phyloP scores from a whole-genome alignment of 2,113 vertebrate genomes.

The Hyla sarda region DNA sequence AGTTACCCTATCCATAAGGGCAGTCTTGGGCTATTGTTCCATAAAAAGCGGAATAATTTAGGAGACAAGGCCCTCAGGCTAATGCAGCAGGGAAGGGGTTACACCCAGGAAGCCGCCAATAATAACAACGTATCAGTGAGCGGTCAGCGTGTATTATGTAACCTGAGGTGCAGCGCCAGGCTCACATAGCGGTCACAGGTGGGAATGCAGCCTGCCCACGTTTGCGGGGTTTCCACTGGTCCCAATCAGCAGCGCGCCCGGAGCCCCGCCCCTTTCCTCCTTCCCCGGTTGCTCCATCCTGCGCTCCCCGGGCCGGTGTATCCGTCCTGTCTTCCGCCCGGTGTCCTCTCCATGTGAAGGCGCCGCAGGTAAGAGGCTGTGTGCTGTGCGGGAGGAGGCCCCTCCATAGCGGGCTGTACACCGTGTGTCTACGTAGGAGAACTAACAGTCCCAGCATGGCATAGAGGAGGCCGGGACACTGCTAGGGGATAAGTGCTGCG shows the following conservation, averaged over 20 bases:
- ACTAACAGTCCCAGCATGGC: not conserved
- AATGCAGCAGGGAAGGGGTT: no score
- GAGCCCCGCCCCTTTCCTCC: slow-evolving; percentile 21
- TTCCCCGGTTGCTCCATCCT: not conserved
- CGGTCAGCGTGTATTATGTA: no score
- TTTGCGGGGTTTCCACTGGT: not conserved
- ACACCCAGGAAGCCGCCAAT: no score
- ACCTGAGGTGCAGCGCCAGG: slow-evolving; percentile 4
- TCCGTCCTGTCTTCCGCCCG: not conserved
- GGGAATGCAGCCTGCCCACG: not conserved
- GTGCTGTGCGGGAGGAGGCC: no score
- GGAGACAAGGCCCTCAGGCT: no score
- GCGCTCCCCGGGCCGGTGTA: not conserved
- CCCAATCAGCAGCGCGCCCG: not conserved
- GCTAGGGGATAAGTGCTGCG: no score
- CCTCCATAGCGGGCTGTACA: no score
- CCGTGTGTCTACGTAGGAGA: not conserved
- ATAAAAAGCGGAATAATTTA: no score
- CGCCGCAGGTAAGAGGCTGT: not conserved
- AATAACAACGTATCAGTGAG: no score
- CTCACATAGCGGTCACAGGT: not conserved
- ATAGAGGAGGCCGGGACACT: not conserved
- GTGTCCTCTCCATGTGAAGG: not conserved
- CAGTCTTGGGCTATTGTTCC: no score
- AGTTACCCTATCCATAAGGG: no score